Conservation (phyloP, 2,113 vertebrate species). For the Bubo bubo region DNA sequence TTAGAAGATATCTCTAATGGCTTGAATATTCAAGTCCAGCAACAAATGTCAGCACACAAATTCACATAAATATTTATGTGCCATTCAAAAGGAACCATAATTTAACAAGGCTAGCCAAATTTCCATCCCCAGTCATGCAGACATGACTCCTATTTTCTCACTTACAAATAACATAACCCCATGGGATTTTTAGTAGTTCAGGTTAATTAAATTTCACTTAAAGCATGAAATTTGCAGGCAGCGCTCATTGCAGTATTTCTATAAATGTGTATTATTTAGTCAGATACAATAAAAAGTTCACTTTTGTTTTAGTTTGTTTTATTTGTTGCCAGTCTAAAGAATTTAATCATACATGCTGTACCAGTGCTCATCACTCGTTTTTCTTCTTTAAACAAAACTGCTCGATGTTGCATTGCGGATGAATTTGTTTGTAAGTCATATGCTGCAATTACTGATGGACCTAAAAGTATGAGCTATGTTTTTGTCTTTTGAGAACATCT, state of each 20-base stretch:
- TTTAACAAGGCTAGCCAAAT: not conserved
- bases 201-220: conserved; percentile 57
- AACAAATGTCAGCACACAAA: not conserved
- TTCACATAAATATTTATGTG: conserved; percentile 45
- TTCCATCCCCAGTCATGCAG: conserved; percentile 2
- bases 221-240: conserved; percentile 27
- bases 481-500: not conserved
- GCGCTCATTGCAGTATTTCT: not conserved
- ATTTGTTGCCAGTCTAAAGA: not conserved
- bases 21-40: not conserved
- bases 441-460: not conserved
- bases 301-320: not conserved
- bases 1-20: not conserved
- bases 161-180: conserved; percentile 30
- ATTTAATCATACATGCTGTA: not conserved
- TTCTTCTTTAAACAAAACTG: not conserved
- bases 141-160: conserved; percentile 2
- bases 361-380: not conserved
- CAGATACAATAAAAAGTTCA: not conserved
- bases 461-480: not conserved
- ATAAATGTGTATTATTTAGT: not conserved
- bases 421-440: not conserved
- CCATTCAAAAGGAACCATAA: not conserved
- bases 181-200: conserved; percentile 38
- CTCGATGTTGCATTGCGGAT: not conserved